Conservation (phyloP, 1,140 invertebrate species). For the Rhyzopertha dominica region DNA sequence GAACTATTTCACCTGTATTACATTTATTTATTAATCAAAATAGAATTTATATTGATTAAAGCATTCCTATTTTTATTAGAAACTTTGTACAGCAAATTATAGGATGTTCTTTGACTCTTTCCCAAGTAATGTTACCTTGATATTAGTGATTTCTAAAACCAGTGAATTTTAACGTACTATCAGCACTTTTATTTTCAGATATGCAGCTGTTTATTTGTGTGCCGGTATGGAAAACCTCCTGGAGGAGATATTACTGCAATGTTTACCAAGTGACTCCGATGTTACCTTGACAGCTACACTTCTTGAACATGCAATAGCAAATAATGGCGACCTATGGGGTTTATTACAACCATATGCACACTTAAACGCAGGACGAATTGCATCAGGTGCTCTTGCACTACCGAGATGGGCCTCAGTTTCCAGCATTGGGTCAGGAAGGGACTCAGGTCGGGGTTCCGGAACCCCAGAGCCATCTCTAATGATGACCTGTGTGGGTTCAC, state of each 20-base stretch:
- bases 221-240: conserved; percentile 84
- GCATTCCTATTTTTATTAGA: too few species aligned
- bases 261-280: conserved; percentile 61
- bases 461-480: conserved; percentile 65
- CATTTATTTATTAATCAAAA: too few species aligned
- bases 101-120: too few species aligned
- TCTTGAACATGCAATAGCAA: conserved; percentile 78
- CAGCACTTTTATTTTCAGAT: conserved; percentile 46
- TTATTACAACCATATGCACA: conserved; percentile 85
- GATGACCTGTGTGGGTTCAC: conserved; percentile 82
- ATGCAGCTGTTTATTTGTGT: conserved; percentile 82
- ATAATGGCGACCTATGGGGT: conserved; percentile 83
- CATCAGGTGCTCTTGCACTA: conserved; percentile 75
- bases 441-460: conserved; percentile 41
- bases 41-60: too few species aligned
- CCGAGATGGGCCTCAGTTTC: conserved; percentile 80
- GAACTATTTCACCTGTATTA: too few species aligned
- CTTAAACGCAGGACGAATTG: conserved; percentile 78
- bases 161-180: neutral
- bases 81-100: too few species aligned
- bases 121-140: too few species aligned
- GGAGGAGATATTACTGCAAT: conserved; percentile 78
- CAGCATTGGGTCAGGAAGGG: conserved; percentile 58
- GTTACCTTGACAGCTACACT: conserved; percentile 67
- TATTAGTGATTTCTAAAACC: too few species aligned